Conservation (phyloP, 2,113 vertebrate genomes). For the Excalfactoria chinensis region DNA sequence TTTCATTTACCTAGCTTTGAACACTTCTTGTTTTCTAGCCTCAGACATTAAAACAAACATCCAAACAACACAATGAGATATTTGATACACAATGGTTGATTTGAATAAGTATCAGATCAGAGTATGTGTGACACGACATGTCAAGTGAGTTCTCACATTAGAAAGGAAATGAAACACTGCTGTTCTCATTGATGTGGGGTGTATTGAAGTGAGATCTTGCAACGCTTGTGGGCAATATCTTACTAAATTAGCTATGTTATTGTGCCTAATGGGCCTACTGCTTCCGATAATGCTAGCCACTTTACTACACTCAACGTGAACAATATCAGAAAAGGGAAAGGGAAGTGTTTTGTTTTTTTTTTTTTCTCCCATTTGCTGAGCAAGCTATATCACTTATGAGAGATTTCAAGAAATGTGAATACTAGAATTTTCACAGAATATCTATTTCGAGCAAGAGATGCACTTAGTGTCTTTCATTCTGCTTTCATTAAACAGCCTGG, state of each 20-base stretch:
- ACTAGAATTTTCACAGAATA: not conserved
- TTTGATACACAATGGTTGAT: not conserved
- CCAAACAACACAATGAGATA: not conserved
- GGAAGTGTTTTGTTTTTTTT: not conserved
- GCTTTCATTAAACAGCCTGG: not conserved
- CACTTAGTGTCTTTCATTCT: not conserved
- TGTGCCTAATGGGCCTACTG: not conserved
- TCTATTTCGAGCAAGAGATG: not conserved
- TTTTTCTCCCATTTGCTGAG: constrained; percentile 17
- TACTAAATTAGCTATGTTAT: constrained; percentile 34
- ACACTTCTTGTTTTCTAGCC: not conserved
- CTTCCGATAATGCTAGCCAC: constrained; percentile 22
- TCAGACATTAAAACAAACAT: not conserved
- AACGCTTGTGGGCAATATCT: not conserved
- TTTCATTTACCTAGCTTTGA: not conserved
- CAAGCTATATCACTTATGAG: constrained; percentile 28
- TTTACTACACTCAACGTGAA: not conserved
- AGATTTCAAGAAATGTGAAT: constrained; percentile 8
- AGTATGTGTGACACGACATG: not conserved
- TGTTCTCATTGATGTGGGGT: not conserved
- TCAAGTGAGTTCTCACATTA: constrained; percentile 20
- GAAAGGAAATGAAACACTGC: not conserved
- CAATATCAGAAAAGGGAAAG: constrained; percentile 10
- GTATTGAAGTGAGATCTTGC: not conserved
- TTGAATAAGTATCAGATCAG: not conserved